Percentiles rank a stretch among this genome's conserved stretches.
Evolutionary conservation across 2,888 invertebrate genomes (phyloP).

Genomic region (Tetanocera ferruginea): DNA sequence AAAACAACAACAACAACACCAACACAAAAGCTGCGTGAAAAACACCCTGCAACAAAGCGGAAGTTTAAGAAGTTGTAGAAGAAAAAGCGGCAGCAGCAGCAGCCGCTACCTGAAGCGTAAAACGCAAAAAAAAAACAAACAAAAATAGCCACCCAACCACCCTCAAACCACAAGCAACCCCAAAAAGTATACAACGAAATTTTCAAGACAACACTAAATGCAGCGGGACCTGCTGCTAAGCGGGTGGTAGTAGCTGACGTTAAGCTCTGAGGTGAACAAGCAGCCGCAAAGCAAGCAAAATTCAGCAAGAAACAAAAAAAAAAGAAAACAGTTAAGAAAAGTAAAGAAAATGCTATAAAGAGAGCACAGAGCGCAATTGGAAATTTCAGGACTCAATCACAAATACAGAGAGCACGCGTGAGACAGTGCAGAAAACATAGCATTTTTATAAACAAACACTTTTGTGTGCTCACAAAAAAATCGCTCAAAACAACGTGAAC

Average conservation of each 20-base stretch:
- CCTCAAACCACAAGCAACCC: slow-evolving; percentile 5
- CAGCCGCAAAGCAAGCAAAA: background rate
- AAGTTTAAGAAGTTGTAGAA: background rate
- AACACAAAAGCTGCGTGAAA: slow-evolving; percentile 7
- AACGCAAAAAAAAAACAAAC: no score
- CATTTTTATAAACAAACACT: slow-evolving; percentile 24
- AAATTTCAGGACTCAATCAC: background rate
- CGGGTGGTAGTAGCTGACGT: background rate
- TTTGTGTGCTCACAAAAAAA: background rate
- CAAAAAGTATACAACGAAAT: slow-evolving; percentile 38
- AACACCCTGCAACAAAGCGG: slow-evolving; percentile 11
- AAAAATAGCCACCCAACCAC: slow-evolving; percentile 1
- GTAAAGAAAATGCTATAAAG: slow-evolving; percentile 1
- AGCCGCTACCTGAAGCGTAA: background rate
- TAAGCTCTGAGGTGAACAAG: background rate
- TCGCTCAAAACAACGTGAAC: slow-evolving; percentile 10
- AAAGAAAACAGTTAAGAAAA: slow-evolving; percentile 11
- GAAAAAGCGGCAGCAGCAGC: background rate
- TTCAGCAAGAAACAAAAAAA: slow-evolving; percentile 1
- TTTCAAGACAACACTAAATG: background rate
- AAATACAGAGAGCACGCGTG: background rate
- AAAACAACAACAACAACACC: background rate
- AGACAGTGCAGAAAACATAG: background rate
- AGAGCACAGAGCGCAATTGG: background rate
- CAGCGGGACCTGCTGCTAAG: background rate